These are phyloP conservation scores for Gasterosteus aculeatus DNA, from an alignment of 2,113 vertebrate species.

Conservation along the genomic window DNA sequence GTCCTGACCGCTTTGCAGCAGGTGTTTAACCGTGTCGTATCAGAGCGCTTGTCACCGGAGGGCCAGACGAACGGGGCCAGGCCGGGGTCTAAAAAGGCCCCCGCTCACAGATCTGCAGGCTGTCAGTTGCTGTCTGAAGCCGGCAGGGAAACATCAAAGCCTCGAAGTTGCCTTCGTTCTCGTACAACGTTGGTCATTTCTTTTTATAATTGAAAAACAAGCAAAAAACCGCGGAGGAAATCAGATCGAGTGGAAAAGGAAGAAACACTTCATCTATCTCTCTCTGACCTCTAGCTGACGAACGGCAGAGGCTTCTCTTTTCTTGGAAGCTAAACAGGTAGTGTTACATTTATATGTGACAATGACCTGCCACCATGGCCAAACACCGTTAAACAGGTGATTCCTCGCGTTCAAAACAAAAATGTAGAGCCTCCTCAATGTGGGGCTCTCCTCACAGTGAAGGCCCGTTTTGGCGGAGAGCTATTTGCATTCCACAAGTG, in stretches of 20 bases:
- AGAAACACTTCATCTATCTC: conserved; percentile 59
- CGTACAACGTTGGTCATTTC: neutral
- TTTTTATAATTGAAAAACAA: conserved; percentile 18
- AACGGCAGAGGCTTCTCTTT: conserved; percentile 32
- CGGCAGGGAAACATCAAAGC: conserved; percentile 81
- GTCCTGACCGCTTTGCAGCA: conserved; percentile 51
- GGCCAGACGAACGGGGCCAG: conserved; percentile 62
- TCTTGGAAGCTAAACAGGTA: conserved; percentile 7
- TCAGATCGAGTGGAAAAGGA: conserved; percentile 21
- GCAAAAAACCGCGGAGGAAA: conserved; percentile 9
- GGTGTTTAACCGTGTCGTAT: conserved; percentile 79
- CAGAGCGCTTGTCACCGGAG: conserved; percentile 74
- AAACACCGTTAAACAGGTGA: neutral
- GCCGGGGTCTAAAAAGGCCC: conserved; percentile 47
- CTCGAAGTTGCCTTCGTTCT: conserved; percentile 36
- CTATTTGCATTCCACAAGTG: conserved; percentile 84
- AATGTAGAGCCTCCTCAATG: conserved; percentile 16
- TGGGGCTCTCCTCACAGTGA: conserved; percentile 43
- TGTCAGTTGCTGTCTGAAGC: conserved; percentile 74
- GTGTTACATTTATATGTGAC: neutral
- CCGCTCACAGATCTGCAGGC: conserved; percentile 68
- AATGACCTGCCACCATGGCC: neutral
- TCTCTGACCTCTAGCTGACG: conserved; percentile 50
- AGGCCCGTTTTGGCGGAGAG: conserved; percentile 54
- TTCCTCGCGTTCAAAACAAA: neutral